Conservation (phyloP, 2,888 invertebrate species). For the Caenorhabditis sp. region DNA sequence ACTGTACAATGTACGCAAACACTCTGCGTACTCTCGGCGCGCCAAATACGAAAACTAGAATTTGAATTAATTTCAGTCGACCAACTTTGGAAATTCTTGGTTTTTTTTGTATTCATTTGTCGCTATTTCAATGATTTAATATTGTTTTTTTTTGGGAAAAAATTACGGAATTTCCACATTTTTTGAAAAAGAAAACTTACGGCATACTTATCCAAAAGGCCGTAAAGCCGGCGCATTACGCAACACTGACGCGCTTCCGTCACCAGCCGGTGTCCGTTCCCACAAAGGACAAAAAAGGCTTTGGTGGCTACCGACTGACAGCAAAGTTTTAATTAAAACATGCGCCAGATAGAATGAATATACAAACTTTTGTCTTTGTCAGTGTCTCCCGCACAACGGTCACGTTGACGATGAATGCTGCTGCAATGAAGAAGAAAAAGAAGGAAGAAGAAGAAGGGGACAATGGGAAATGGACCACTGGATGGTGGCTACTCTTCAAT, state of each 20-base stretch:
- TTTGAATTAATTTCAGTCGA: no score
- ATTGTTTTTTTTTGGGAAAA: no score
- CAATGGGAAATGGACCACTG: background rate
- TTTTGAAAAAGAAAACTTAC: background rate
- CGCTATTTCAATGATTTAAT: no score
- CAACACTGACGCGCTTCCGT: slow-evolving; percentile 45
- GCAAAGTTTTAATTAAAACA: slow-evolving; percentile 54
- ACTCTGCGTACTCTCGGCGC: background rate
- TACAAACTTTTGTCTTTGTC: slow-evolving; percentile 9
- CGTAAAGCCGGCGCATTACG: slow-evolving; percentile 28
- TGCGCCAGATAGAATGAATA: slow-evolving; percentile 8
- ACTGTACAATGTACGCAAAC: no score
- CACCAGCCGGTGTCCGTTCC: slow-evolving; percentile 16
- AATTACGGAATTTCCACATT: background rate
- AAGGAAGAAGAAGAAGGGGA: background rate
- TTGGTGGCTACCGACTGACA: slow-evolving; percentile 46
- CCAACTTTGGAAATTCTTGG: no score
- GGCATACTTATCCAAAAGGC: no score
- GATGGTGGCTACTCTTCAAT: no score
- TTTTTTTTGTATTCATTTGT: no score
- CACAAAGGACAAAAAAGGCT: slow-evolving; percentile 34
- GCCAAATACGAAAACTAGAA: background rate
- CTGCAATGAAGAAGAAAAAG: background rate
- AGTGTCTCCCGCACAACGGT: background rate
- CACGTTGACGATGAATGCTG: background rate